Evolutionary conservation across 2,797 vertebrate species (phyloP), one percentile per base, ranked within the genome.

Genomic region (Percopsis omiscomaycus): DNA sequence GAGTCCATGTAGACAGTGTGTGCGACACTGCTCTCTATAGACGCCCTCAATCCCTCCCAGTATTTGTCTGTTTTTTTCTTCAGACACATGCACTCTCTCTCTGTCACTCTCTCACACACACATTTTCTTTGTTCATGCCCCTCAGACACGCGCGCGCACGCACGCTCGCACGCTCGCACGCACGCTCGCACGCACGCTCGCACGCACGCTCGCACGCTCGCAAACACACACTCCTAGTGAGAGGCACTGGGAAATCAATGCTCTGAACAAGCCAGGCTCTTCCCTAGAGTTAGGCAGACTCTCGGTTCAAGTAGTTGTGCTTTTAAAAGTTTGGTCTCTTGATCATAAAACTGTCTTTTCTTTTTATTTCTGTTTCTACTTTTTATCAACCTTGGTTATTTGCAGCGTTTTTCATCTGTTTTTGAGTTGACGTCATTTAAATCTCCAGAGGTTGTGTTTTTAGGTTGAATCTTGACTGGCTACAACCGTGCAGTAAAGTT

Each of bases 281-380:
- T 71, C 79, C 53, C 68, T 50, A 45, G 61, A 76, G 67, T 55
- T 64, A 51, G 32, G 6, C 66, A 63, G 13, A 37, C 42, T 54
- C 42, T 47, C 1, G 3, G 56, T 79, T 77, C 58, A 55, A 60
- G 15, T 54, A 28, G n/a, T 70, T 69, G 59, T 67, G 72, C 59
- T 75, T 59, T 75, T 80, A 60, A 73, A 79, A 68, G 74, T 75
- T 77, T 71, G 60, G 52, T 69, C 58, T 73, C 59, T 68, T 66
- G 68, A 68, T 76, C 51, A 54, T 66, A 22, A 61, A 66, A 67
- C 37, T 32, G 50, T 8, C 8, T 48, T 73, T 63, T 54, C 45
- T 55, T 55, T 59, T 28, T 3, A 16, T 12, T 55, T 1, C 1
- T 63, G 68, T 55, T 14, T 70, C 48, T 63, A 52, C 42, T 74